Evolutionary conservation across 1,140 invertebrate species (phyloP).

Genomic region (Homarus americanus): DNA sequence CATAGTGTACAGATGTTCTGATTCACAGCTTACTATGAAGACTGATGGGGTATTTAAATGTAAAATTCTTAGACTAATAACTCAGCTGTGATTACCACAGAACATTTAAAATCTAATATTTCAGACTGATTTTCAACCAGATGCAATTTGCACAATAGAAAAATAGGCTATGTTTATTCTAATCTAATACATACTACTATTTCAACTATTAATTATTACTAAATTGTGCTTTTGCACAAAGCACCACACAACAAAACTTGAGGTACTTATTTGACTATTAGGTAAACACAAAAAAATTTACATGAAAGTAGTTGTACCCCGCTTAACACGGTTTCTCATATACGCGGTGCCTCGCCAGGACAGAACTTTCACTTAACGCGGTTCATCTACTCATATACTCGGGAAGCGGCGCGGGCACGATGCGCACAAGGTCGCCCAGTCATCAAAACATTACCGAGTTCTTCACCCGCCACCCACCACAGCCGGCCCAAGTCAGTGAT

Average conservation of each 20-base stretch:
- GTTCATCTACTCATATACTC: too few species aligned
- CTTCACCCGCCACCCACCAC: too few species aligned
- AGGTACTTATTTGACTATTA: slow-evolving; percentile 62
- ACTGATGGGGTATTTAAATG: neutral
- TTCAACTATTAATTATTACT: slow-evolving; percentile 33
- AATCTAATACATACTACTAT: slow-evolving; percentile 31
- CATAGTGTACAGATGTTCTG: neutral
- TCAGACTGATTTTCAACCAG: slow-evolving; percentile 1
- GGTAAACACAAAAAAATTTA: slow-evolving; percentile 25
- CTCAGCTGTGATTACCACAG: neutral
- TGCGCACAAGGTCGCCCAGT: too few species aligned
- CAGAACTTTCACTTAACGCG: too few species aligned
- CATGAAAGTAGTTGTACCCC: slow-evolving; percentile 25
- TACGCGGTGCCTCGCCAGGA: too few species aligned
- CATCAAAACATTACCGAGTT: too few species aligned
- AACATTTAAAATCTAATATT: neutral
- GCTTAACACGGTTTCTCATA: too few species aligned
- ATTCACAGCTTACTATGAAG: neutral
- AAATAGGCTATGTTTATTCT: slow-evolving; percentile 55
- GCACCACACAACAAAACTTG: slow-evolving; percentile 64
- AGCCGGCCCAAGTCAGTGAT: too few species aligned
- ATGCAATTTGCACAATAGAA: slow-evolving; percentile 53
- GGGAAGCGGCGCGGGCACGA: too few species aligned
- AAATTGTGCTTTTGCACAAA: slow-evolving; percentile 50
- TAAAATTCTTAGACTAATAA: neutral